Base-by-base conservation (phyloP, 2,888 invertebrate genomes). In the Plutella xylostella region DNA sequence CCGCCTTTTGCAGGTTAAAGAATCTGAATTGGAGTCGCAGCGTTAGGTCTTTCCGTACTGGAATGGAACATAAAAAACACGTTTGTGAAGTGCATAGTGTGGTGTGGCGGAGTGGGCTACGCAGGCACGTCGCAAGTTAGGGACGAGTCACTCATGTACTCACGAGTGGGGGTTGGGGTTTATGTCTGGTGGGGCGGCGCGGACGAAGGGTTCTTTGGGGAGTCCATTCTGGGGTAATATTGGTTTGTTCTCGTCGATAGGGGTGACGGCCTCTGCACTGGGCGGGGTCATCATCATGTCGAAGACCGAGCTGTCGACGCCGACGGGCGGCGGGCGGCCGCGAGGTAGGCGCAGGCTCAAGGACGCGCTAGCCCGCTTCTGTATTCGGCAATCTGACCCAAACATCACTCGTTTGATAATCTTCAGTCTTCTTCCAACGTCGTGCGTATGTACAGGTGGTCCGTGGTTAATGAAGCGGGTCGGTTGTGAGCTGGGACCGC, bases 31-130 rank as follows among this genome's bases (percentile, higher is more conserved):
- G 92, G 87, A 94, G 92, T 88, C 93, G 92, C 90, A 93, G 91
- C 87, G 92, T 92, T 90, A 93, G 91, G 88, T 94, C 94, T 94
- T 94, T 94, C 90, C 94, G 92, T 92, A 94, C 94, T 94, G 92
- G 79, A 88, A 88, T 85, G 85, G 86, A 85, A 52, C 56, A 25
- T 21, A 34, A 35, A 41, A 41, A 45, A 9, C 28, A 28, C 11
- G 9, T 28, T 28, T n/a, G 28, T 12, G 4, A 3, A n/a, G 28
- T 2, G 4, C 28, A 28, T 9, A 28, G 28, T 15, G 18, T 22
- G 21, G 39, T 22, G 22, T 39, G 15, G 22, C 22, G 22, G 33
- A 15, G 33, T 6, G 33, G 17, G 12, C 15, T 15, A 39, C n/a
- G n/a, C n/a, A n/a, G n/a, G n/a, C n/a, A n/a, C n/a, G n/a, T 25